These are phyloP conservation scores for Epistrophe grossulariae DNA, from an alignment of 2,888 invertebrate species.

Conservation along the genomic window DNA sequence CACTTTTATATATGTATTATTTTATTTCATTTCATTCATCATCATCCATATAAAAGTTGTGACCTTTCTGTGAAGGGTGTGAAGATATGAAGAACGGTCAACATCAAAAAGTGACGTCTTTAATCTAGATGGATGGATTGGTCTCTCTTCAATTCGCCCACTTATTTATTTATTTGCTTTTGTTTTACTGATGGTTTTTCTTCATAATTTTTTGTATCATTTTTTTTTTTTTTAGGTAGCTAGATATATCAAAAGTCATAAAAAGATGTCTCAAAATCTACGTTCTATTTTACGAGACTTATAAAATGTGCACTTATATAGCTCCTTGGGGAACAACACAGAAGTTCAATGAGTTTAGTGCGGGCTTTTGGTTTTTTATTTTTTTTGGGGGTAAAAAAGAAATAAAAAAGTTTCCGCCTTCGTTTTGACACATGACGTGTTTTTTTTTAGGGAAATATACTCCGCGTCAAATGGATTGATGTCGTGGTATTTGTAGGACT, in stretches of 20 bases:
- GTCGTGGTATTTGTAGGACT: no score
- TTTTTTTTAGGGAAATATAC: not conserved
- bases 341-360: not conserved
- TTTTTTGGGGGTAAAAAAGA: not conserved
- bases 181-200: not conserved
- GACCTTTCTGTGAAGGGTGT: slow-evolving; percentile 9
- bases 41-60: not conserved
- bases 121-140: slow-evolving; percentile 19
- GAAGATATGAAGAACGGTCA: not conserved
- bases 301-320: not conserved
- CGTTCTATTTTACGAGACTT: not conserved
- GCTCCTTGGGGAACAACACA: not conserved
- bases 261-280: not conserved
- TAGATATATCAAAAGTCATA: not conserved
- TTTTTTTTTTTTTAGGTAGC: not conserved
- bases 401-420: not conserved
- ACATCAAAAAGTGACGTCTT: slow-evolving; percentile 19
- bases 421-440: not conserved
- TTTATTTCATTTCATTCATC: not conserved
- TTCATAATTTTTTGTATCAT: slow-evolving; percentile 2
- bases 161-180: slow-evolving; percentile 8
- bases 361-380: not conserved
- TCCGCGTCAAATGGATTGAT: not conserved
- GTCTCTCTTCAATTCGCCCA: slow-evolving; percentile 13
- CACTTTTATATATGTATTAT: not conserved